Conservation (phyloP, 2,797 vertebrate genomes). For the Amblyopsis hoosieri region DNA sequence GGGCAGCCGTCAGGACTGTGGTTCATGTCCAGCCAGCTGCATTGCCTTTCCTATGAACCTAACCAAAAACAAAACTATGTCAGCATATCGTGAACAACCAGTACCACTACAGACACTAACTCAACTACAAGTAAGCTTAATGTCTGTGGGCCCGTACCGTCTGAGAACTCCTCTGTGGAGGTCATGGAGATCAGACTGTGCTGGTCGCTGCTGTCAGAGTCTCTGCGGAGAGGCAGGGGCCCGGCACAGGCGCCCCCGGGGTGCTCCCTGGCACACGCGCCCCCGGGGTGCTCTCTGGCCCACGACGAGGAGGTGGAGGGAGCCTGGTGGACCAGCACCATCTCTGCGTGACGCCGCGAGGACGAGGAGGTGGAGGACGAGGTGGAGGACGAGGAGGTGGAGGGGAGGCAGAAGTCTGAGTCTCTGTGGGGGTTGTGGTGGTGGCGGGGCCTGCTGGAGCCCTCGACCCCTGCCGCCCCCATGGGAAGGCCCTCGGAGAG, state of each 20-base stretch:
- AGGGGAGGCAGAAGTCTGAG: slow-evolving; percentile 83
- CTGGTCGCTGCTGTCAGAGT: slow-evolving; percentile 93
- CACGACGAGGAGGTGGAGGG: slow-evolving; percentile 78
- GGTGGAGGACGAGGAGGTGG: slow-evolving; percentile 75
- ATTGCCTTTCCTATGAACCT: too few species aligned
- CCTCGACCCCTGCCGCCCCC: slow-evolving; percentile 69
- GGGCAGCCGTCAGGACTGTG: not conserved
- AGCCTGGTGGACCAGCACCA: slow-evolving; percentile 91
- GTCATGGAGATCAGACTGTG: slow-evolving; percentile 95
- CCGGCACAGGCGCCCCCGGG: slow-evolving; percentile 75
- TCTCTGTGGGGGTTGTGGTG: slow-evolving; percentile 71
- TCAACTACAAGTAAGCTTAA: too few species aligned
- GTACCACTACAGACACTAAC: too few species aligned
- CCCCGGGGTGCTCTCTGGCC: slow-evolving; percentile 82
- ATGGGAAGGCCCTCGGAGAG: slow-evolving; percentile 86
- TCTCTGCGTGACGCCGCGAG: slow-evolving; percentile 83
- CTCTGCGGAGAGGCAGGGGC: slow-evolving; percentile 82
- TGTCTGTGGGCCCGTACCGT: slow-evolving; percentile 78
- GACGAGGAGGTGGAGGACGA: slow-evolving; percentile 64
- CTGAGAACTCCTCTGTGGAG: slow-evolving; percentile 91
- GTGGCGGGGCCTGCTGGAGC: slow-evolving; percentile 54
- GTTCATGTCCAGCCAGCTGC: too few species aligned
- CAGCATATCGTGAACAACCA: too few species aligned
- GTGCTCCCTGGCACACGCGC: slow-evolving; percentile 66
- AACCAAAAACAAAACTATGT: too few species aligned